Evolutionary conservation across 2,888 invertebrate species (phyloP), one percentile per base, ranked within the genome.

Genomic region (Aelia acuminata): DNA sequence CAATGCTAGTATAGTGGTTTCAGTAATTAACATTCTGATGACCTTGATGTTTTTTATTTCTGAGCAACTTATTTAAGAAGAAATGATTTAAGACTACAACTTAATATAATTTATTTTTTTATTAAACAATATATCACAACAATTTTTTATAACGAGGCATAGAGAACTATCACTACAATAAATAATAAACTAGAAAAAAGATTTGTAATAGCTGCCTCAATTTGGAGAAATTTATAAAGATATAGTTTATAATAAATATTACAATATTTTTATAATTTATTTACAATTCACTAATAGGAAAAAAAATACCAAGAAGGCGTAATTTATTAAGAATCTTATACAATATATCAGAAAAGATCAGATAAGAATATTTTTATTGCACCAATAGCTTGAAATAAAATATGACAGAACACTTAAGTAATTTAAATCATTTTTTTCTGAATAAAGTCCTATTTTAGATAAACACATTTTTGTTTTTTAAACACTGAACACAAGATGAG

Each of bases 271-370:
- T 75, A 15, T 39, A 80, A 35, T 80, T n/a, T 80, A 80, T 80
- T 80, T 80, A 80, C 80, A 80, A 80, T 80, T 80, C n/a, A 43
- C 80, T 80, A 80, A 80, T 43, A 80, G 80, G 43, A 80, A 80
- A 47, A 75, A 80, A 80, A 47, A 47, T 35, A 43, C 43, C 43
- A 43, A n/a, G 43, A 80, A 3, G 20, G 43, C 11, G 35, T 80
- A 80, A 80, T 80, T 80, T 80, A 43, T 43, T 43, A 35, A 70
- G 63, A 70, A 70, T 80, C 43, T 43, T 47, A 43, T 43, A 80
- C 80, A 80, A 47, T 80, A 80, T 43, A 80, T 80, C 80, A 80
- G 80, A 43, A 43, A 80, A 80, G 80, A 80, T 80, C 80, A 43
- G 80, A 43, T 80, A 80, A 43, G 80, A 80, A 80, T 80, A 80